Evolutionary conservation across 1,140 invertebrate genomes (phyloP).

Genomic region (Rhagoletis pomonella): DNA sequence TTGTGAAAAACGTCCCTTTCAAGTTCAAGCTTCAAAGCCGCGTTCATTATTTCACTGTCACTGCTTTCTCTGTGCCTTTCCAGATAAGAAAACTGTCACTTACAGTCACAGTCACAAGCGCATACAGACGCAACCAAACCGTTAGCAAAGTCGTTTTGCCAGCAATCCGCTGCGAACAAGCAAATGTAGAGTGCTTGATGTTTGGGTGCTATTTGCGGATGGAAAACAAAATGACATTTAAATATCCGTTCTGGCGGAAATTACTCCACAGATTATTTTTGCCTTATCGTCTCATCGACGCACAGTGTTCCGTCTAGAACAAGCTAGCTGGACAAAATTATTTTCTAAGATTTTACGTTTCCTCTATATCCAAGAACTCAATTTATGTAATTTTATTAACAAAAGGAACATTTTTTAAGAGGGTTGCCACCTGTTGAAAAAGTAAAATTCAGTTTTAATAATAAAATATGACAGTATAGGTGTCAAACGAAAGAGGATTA

Average conservation of each 20-base stretch:
- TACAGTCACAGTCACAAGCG: not conserved
- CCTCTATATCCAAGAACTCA: too few relatives aligned
- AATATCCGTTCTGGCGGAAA: slow-evolving; percentile 15
- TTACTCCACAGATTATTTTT: not conserved
- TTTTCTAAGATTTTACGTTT: too few relatives aligned
- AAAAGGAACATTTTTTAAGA: too few relatives aligned
- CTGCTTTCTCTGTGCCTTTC: not conserved
- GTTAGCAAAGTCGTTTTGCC: not conserved
- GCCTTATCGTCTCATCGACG: not conserved
- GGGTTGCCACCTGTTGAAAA: too few relatives aligned
- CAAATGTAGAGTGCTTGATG: not conserved
- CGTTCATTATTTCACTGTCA: not conserved
- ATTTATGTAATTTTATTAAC: too few relatives aligned
- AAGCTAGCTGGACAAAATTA: too few relatives aligned
- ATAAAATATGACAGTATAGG: too few relatives aligned
- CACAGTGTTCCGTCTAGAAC: too few relatives aligned
- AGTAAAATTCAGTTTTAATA: too few relatives aligned
- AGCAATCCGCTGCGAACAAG: not conserved
- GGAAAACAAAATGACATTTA: slow-evolving; percentile 6
- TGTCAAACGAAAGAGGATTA: too few relatives aligned
- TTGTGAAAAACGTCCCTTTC: not conserved
- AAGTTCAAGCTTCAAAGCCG: slow-evolving; percentile 1
- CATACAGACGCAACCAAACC: too few relatives aligned
- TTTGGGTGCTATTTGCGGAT: not conserved
- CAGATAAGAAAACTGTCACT: slow-evolving; percentile 1